phyloP scores from a whole-genome alignment of 2,888 invertebrate species.

The Parnassius glacialis region DNA sequence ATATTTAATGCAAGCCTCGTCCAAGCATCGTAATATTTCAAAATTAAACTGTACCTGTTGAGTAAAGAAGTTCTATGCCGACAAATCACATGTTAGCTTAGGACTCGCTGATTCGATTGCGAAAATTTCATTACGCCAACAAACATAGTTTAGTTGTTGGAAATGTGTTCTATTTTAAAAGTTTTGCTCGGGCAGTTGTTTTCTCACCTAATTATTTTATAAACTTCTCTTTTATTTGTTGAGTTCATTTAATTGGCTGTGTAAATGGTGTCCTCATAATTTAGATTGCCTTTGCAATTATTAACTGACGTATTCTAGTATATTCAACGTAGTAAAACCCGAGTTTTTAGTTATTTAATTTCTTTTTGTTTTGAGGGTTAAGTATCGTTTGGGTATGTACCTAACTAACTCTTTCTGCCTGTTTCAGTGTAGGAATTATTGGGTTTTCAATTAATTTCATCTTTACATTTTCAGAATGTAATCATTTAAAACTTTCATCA shows the following conservation, averaged over 20 bases:
- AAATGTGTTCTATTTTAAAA: constrained; percentile 4
- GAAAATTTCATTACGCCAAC: constrained; percentile 28
- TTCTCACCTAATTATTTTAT: constrained; percentile 17
- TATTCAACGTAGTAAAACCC: too few species aligned
- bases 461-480: too few species aligned
- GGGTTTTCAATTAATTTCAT: too few species aligned
- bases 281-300: not conserved
- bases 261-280: constrained; percentile 5
- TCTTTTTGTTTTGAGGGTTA: too few species aligned
- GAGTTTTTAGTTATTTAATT: too few species aligned
- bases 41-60: constrained; percentile 12
- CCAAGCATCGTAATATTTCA: too few species aligned
- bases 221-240: constrained; percentile 6
- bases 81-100: constrained; percentile 27
- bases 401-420: too few species aligned
- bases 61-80: constrained; percentile 1
- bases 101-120: constrained; percentile 29
- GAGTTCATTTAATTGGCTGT: not conserved
- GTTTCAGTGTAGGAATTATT: too few species aligned
- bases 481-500: too few species aligned
- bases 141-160: constrained; percentile 28
- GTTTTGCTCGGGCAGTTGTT: constrained; percentile 7
- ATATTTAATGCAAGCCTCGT: too few species aligned
- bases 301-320: too few species aligned
- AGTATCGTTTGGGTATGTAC: too few species aligned